Evolutionary conservation across 2,113 vertebrate species (phyloP).

Genomic region (Acanthisitta chloris): DNA sequence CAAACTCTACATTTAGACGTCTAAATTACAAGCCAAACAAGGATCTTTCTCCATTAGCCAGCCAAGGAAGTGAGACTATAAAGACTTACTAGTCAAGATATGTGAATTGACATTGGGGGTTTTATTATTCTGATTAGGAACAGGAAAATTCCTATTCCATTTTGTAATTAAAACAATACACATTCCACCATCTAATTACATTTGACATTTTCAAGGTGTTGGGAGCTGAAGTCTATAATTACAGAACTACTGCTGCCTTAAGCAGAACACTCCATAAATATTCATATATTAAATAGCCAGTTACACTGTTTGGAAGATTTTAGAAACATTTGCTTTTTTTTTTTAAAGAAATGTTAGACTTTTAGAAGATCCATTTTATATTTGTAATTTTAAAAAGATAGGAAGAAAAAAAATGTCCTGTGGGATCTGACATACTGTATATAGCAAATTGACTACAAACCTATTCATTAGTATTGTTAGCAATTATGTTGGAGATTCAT

Average conservation of each 20-base stretch:
- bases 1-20: not conserved
- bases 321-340: not conserved
- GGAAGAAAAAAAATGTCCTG: not conserved
- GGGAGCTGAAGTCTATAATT: constrained; percentile 9
- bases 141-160: constrained; percentile 17
- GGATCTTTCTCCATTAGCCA: not conserved
- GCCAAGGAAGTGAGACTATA: not conserved
- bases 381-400: not conserved
- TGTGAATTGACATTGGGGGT: not conserved
- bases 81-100: not conserved
- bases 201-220: constrained; percentile 61
- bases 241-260: constrained; percentile 10
- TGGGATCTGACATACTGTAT: not conserved
- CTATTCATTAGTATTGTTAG: not conserved
- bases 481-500: not conserved
- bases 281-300: constrained; percentile 48
- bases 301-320: constrained; percentile 16
- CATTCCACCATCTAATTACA: constrained; percentile 55
- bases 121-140: constrained; percentile 45
- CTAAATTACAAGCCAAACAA: not conserved
- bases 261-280: constrained; percentile 46
- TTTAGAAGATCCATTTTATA: not conserved
- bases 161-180: constrained; percentile 56
- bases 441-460: not conserved
- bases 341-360: not conserved